Evolutionary conservation across 1,140 invertebrate species (phyloP).

Genomic region (Cataglyphis hispanica): DNA sequence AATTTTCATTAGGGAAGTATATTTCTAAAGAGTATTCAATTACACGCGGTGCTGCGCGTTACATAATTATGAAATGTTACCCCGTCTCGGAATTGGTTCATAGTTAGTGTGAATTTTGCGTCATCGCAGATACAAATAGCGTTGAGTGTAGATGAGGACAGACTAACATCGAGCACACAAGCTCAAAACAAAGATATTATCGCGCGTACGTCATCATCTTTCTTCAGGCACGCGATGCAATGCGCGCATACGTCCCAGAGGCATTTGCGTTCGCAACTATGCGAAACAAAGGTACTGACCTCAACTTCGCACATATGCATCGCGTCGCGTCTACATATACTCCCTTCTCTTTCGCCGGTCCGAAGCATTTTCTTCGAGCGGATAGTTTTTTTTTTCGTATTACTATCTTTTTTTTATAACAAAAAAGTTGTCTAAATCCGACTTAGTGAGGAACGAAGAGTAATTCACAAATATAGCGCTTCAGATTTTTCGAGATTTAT

Average conservation of each 20-base stretch:
- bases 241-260: neutral
- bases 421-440: neutral
- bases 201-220: conserved; percentile 51
- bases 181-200: conserved; percentile 52
- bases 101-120: conserved; percentile 48
- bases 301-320: conserved; percentile 29
- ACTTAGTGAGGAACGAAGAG: neutral
- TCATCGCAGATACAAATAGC: conserved; percentile 34
- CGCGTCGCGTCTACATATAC: neutral
- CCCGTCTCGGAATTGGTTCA: conserved; percentile 40
- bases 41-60: conserved; percentile 36
- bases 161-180: neutral
- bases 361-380: neutral
- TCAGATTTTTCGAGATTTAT: conserved; percentile 32
- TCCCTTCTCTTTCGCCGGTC: neutral
- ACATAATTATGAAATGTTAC: conserved; percentile 57
- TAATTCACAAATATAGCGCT: neutral
- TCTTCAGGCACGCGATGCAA: conserved; percentile 48
- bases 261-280: neutral
- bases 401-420: conserved; percentile 20
- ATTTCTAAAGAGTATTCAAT: conserved; percentile 57
- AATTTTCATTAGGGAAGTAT: conserved; percentile 57
- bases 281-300: conserved; percentile 26
- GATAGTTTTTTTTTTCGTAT: conserved; percentile 16
- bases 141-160: conserved; percentile 13